Base-by-base conservation (phyloP, 2,797 vertebrate genomes). In the Chloroceryle inda region DNA sequence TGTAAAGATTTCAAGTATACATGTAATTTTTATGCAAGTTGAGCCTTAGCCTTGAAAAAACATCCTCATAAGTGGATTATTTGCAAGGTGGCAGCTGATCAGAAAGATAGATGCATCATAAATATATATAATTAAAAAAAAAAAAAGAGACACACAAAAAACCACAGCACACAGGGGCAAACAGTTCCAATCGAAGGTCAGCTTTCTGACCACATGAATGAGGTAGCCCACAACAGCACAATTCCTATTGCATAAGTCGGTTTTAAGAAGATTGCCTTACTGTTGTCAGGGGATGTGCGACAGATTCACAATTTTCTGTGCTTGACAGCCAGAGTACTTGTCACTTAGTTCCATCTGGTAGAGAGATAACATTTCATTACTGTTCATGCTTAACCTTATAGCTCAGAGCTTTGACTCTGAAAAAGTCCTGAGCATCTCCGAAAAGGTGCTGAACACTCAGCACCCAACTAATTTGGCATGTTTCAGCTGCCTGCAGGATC, bases 281-380 rank as follows among this genome's bases (percentile, higher is more conserved):
- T 93, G 79, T 92, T 96, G 95, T 95, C 93, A 95, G 74, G 91
- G 89, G 89, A 95, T 97, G 92, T 97, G 94, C 94, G 86, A 97
- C 87, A 97, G 92, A 97, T 95, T 92, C 95, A 95, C 66, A 76
- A 93, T 95, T 92, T 95, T 95, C 94, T 79, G 61, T 2, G 59
- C 93, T 91, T 97, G 95, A 96, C 96, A 95, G 91, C 95, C 94
- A 92, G 89, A 95, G 94, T 94, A 96, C 92, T 97, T 97, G 96
- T 97, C 95, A 97, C 96, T 97, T 97, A 88, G 94, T 96, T 97
- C 96, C 96, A 96, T 97, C 96, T 97, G 97, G 96, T 91, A 93
- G 95, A 96, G 90, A 97, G 85, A 97, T 88, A 95, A 96, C 89
- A 91, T 97, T 97, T 97, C 92, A 96, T 97, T 97, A 97, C 95